Conservation (phyloP, 1,140 invertebrate genomes). For the Rhopalosiphum padi region DNA sequence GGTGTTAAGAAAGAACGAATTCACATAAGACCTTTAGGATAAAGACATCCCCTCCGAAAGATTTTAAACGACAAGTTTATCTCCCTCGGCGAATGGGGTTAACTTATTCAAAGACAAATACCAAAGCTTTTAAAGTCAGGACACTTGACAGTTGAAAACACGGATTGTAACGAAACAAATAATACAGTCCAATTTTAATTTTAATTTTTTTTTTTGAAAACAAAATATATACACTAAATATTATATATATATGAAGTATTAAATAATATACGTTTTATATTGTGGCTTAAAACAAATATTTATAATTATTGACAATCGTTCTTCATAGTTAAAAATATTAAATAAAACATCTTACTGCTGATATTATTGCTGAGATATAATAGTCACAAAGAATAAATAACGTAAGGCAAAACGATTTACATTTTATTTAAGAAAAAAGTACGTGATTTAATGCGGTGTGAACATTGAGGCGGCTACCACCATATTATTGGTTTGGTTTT, state of each 20-base stretch:
- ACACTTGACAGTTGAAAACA: neutral
- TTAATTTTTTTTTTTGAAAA: neutral
- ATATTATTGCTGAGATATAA: neutral
- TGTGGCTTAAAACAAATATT: neutral
- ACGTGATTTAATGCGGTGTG: conserved; percentile 37
- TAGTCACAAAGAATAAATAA: neutral
- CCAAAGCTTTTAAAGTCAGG: conserved; percentile 48
- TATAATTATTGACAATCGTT: neutral
- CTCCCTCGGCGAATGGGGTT: conserved; percentile 33
- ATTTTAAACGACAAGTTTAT: conserved; percentile 50
- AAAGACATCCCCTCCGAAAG: neutral
- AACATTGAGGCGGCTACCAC: neutral
- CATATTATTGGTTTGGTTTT: conserved; percentile 46
- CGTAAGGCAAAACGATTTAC: neutral
- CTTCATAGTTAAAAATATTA: neutral
- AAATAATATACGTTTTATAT: neutral
- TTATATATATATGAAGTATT: neutral
- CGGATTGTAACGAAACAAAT: neutral
- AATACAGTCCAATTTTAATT: neutral
- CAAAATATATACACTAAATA: neutral
- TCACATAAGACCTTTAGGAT: neutral
- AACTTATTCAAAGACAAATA: conserved; percentile 55
- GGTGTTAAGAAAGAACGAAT: conserved; percentile 6
- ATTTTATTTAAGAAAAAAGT: neutral
- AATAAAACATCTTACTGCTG: neutral